Conservation (phyloP, 2,888 invertebrate genomes). For the Harpalus rubripes region DNA sequence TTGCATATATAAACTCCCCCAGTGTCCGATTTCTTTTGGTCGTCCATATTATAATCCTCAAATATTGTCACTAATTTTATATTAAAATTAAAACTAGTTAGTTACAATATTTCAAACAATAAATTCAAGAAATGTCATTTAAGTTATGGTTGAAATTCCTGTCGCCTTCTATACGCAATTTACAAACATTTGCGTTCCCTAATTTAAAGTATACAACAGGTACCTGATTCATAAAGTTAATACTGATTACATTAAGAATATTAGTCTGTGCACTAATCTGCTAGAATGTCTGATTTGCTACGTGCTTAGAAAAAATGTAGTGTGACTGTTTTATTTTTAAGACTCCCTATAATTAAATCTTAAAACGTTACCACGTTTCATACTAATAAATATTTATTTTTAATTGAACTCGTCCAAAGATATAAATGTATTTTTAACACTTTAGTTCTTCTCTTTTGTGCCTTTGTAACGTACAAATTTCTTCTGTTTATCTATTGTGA, state of each 20-base stretch:
- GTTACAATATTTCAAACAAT: too few species aligned
- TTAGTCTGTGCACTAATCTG: slow-evolving; percentile 61
- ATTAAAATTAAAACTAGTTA: too few species aligned
- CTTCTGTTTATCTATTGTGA: neutral
- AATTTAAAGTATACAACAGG: slow-evolving; percentile 71
- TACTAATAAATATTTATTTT: slow-evolving; percentile 60
- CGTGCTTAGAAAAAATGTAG: slow-evolving; percentile 37
- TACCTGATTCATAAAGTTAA: slow-evolving; percentile 72
- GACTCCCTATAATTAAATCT: slow-evolving; percentile 6
- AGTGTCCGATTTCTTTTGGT: too few species aligned
- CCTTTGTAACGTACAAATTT: slow-evolving; percentile 58
- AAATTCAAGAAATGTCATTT: too few species aligned
- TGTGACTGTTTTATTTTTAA: slow-evolving; percentile 47
- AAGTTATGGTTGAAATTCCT: neutral
- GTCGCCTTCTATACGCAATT: slow-evolving; percentile 2
- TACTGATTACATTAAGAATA: slow-evolving; percentile 51
- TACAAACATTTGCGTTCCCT: slow-evolving; percentile 16
- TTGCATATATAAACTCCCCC: too few species aligned
- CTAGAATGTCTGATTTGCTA: slow-evolving; percentile 27
- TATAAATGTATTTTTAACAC: slow-evolving; percentile 57
- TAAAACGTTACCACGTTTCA: slow-evolving; percentile 62
- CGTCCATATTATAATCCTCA: too few species aligned
- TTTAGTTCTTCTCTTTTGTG: slow-evolving; percentile 50
- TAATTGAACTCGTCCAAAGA: slow-evolving; percentile 64
- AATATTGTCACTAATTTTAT: too few species aligned